A percentile compares a stretch with the other conserved stretches of the same genome.
These are phyloP conservation scores for Urocolius indicus DNA, from an alignment of 2,113 vertebrate genomes.

Conservation along the genomic window DNA sequence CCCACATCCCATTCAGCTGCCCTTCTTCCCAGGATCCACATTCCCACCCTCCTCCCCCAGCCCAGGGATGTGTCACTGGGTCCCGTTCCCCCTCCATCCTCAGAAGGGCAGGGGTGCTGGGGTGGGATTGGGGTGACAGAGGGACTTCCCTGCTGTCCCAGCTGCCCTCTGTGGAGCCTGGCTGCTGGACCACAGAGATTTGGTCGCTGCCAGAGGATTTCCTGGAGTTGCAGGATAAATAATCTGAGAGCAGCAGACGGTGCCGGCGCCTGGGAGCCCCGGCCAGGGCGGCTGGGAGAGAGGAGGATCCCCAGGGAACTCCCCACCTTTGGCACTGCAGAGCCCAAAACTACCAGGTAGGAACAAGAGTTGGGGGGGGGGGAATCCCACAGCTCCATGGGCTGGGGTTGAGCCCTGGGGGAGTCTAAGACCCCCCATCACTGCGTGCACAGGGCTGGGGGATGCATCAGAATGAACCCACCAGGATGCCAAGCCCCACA, in stretches of 20 bases:
- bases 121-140: not conserved
- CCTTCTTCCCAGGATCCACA: not conserved
- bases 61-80: rapidly evolving
- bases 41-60: not conserved
- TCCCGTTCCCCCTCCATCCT: no score
- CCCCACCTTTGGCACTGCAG: not conserved
- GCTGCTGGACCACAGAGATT: rapidly evolving
- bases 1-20: not conserved
- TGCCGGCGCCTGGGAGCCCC: not conserved
- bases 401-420: rapidly evolving
- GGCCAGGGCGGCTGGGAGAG: not conserved
- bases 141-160: not conserved
- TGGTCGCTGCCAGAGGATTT: not conserved
- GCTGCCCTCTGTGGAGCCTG: rapidly evolving
- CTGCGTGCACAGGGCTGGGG: not conserved
- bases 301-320: not conserved
- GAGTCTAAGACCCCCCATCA: rapidly evolving
- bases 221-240: not conserved
- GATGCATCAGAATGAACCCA: rapidly evolving
- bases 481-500: rapidly evolving
- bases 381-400: rapidly evolving
- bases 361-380: not conserved
- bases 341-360: not conserved
- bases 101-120: not conserved
- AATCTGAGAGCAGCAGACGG: rapidly evolving